A percentile compares a stretch with the other conserved stretches of the same genome.
Conservation (phyloP, 2,113 vertebrate species). For the Xenus cinereus region DNA sequence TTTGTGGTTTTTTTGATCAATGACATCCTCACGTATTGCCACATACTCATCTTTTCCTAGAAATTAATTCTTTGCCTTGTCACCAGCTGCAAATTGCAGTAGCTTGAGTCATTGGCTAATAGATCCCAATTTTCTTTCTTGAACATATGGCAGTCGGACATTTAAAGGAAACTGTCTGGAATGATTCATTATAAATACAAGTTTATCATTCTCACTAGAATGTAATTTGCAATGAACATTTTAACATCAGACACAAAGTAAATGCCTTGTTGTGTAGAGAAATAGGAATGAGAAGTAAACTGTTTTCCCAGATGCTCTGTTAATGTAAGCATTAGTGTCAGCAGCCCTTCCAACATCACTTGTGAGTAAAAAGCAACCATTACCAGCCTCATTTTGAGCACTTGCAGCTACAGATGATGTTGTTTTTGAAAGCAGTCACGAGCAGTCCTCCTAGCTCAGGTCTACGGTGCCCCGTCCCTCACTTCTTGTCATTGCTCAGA, state of each 20-base stretch:
- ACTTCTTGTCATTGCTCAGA: background rate
- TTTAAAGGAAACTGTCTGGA: background rate
- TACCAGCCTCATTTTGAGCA: background rate
- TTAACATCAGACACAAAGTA: slow-evolving; percentile 4
- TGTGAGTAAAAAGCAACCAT: background rate
- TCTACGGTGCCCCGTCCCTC: background rate
- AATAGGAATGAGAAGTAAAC: background rate
- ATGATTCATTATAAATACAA: slow-evolving; percentile 4
- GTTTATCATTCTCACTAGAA: background rate
- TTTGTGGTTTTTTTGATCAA: background rate
- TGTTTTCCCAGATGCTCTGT: background rate
- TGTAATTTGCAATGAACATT: background rate
- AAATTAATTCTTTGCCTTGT: slow-evolving; percentile 10
- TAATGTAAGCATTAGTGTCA: background rate
- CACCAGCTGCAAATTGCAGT: background rate
- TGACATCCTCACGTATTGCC: background rate
- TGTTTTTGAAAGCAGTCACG: fast-evolving
- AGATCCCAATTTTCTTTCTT: background rate
- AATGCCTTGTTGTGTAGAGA: background rate
- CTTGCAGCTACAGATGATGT: background rate
- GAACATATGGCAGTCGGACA: background rate
- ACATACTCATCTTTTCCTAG: slow-evolving; percentile 16
- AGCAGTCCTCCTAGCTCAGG: background rate
- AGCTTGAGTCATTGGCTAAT: background rate
- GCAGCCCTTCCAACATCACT: background rate